Percentiles rank a stretch among this genome's conserved stretches.
These are phyloP conservation scores for Myrmecobius fasciatus DNA, from an alignment of 2,113 vertebrate genomes.

Conservation along the genomic window DNA sequence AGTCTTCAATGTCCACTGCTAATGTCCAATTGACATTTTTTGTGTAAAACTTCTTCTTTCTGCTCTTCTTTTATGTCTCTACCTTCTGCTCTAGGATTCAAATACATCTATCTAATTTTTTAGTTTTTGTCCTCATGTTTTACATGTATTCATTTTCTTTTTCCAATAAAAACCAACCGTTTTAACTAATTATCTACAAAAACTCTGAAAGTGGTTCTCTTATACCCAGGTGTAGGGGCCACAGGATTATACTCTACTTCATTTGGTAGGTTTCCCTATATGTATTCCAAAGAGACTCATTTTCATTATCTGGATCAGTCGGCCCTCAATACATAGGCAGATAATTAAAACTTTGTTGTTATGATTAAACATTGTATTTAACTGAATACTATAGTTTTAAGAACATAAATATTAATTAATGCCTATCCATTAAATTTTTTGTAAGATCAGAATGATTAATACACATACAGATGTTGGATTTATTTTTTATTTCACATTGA, in stretches of 20 bases:
- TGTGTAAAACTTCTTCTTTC: background rate
- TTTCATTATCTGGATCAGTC: background rate
- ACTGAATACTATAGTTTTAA: constrained; percentile 12
- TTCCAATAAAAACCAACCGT: background rate
- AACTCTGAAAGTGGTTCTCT: background rate
- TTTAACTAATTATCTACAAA: background rate
- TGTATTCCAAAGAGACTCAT: background rate
- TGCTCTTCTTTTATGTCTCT: constrained; percentile 18
- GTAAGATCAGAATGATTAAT: constrained; percentile 25
- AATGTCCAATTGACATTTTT: background rate
- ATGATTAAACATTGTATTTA: background rate
- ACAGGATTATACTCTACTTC: background rate
- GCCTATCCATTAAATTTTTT: background rate
- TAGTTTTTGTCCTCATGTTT: background rate
- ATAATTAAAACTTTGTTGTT: constrained; percentile 27
- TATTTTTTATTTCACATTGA: constrained; percentile 28
- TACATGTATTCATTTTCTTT: background rate
- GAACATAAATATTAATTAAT: constrained; percentile 29
- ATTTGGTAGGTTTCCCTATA: background rate
- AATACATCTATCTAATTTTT: background rate
- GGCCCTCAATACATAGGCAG: constrained; percentile 23
- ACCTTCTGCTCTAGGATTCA: constrained; percentile 10
- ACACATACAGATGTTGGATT: background rate
- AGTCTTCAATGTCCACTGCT: background rate
- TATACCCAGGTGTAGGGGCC: background rate